These are phyloP conservation scores for Climacteris rufus DNA, from an alignment of 2,113 vertebrate species.

Conservation along the genomic window DNA sequence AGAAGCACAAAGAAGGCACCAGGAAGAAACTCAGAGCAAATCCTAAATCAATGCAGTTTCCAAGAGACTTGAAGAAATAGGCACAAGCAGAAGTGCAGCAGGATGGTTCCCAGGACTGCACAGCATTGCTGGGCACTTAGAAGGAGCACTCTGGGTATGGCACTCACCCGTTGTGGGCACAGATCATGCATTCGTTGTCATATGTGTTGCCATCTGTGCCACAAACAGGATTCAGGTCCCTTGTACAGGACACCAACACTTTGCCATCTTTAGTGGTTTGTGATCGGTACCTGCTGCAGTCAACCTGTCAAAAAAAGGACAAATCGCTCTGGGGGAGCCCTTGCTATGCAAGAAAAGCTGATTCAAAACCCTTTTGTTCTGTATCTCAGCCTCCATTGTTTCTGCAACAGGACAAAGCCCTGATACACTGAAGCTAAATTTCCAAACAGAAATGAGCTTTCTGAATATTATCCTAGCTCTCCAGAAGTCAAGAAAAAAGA, in stretches of 20 bases:
- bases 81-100: not conserved
- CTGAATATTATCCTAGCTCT: not conserved
- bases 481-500: not conserved
- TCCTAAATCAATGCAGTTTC: not conserved
- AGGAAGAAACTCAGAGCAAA: not conserved
- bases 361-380: not conserved
- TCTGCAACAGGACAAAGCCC: not conserved
- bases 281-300: not conserved
- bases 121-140: not conserved
- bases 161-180: constrained; percentile 38
- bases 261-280: not conserved
- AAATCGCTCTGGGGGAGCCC: not conserved
- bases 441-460: not conserved
- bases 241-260: not conserved
- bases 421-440: not conserved
- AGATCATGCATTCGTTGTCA: constrained; percentile 34
- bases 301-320: not conserved
- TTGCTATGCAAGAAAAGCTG: not conserved
- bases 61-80: not conserved
- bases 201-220: constrained; percentile 47
- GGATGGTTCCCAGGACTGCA: not conserved
- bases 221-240: not conserved
- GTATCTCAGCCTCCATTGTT: not conserved
- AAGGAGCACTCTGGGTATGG: accelerated
- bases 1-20: not conserved